phyloP scores from a whole-genome alignment of 2,888 invertebrate species.

The Mimas tiliae region DNA sequence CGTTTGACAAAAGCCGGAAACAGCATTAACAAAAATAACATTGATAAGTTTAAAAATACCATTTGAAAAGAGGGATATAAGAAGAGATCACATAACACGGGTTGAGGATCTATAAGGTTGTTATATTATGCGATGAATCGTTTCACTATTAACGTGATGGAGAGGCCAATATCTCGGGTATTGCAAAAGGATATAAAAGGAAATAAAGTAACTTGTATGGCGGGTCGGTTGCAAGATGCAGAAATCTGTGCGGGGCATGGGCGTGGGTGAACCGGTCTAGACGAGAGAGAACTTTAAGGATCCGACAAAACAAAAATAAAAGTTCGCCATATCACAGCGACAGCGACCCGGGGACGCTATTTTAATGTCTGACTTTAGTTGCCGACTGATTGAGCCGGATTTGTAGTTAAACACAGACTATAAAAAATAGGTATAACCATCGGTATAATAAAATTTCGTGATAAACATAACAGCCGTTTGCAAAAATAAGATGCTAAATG shows the following conservation, averaged over 20 bases:
- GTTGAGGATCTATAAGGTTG: conserved; percentile 19
- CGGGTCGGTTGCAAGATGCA: conserved; percentile 81
- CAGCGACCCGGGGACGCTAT: conserved; percentile 62
- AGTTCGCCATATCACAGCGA: conserved; percentile 63
- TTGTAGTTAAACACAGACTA: conserved; percentile 33
- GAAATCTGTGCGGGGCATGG: conserved; percentile 80
- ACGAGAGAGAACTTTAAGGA: conserved; percentile 81
- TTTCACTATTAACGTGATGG: conserved; percentile 68
- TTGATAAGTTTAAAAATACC: conserved; percentile 20
- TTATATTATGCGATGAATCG: conserved; percentile 47
- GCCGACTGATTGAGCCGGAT: conserved; percentile 47
- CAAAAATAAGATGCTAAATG: no score
- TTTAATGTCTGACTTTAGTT: conserved; percentile 64
- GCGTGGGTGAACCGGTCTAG: conserved; percentile 82
- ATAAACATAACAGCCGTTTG: no score
- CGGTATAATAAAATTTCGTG: no score
- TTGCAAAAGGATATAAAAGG: conserved; percentile 79
- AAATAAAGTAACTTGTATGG: conserved; percentile 80
- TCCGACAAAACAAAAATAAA: conserved; percentile 78
- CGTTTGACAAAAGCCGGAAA: conserved; percentile 12
- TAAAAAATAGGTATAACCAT: no score
- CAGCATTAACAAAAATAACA: conserved; percentile 4
- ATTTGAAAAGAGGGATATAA: conserved; percentile 11
- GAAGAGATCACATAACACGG: conserved; percentile 2
- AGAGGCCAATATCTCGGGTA: conserved; percentile 70